These are phyloP conservation scores for Coracopsis vasa DNA, from an alignment of 2,113 vertebrate genomes.

Conservation along the genomic window DNA sequence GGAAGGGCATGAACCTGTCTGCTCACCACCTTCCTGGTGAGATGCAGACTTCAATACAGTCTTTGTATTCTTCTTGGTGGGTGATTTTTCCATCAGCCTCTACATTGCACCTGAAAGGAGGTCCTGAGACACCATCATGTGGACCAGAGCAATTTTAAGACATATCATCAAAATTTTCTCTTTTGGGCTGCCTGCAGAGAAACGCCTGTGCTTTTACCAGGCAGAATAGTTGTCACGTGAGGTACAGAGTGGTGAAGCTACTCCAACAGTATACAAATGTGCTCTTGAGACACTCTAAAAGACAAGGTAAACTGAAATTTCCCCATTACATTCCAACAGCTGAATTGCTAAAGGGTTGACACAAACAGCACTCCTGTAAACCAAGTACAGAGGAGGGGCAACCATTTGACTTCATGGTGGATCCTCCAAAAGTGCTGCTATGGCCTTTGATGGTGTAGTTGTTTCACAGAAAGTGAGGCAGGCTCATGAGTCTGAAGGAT, in stretches of 20 bases:
- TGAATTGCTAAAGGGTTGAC: background rate
- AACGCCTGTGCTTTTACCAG: background rate
- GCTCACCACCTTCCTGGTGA: background rate
- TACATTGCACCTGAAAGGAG: background rate
- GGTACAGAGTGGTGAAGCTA: background rate
- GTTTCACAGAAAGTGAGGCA: background rate
- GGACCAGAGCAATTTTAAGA: background rate
- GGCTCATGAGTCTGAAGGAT: background rate
- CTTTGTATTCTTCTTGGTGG: background rate
- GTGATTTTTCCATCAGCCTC: background rate
- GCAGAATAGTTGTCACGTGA: accelerated
- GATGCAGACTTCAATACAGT: background rate
- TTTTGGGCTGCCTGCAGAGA: background rate
- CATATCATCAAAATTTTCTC: background rate
- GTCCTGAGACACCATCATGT: background rate
- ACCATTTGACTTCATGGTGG: background rate
- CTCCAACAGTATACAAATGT: background rate
- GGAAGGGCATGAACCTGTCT: background rate
- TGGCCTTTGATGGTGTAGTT: background rate
- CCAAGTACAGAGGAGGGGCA: background rate
- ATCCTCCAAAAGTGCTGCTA: background rate
- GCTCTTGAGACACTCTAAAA: background rate
- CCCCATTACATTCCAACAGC: background rate
- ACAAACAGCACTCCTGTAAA: background rate
- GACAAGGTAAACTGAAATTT: background rate